Evolutionary conservation across 2,113 vertebrate genomes (phyloP).

Genomic region (Mobula birostris): DNA sequence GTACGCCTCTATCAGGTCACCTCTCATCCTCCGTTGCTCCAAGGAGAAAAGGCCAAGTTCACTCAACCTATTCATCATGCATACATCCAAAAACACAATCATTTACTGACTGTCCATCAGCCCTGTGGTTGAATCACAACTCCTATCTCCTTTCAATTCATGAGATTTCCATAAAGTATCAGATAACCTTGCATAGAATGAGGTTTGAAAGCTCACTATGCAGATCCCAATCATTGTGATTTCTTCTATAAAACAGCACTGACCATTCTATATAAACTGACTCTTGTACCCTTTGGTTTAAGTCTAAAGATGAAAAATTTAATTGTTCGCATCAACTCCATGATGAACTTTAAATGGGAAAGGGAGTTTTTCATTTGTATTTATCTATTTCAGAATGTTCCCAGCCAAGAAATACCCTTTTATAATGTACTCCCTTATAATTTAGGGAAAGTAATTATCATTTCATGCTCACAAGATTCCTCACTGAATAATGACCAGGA

Average conservation of each 20-base stretch:
- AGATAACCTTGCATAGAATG: neutral
- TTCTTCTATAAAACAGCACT: neutral
- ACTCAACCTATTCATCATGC: no score
- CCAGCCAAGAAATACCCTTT: no score
- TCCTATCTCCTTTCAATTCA: neutral
- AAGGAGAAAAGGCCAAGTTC: no score
- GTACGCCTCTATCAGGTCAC: no score
- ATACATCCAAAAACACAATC: neutral
- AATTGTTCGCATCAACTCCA: neutral
- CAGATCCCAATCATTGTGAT: neutral
- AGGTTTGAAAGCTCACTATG: neutral
- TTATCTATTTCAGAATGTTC: no score
- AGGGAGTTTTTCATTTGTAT: no score
- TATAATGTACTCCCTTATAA: no score
- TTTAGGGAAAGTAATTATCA: no score
- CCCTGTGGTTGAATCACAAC: neutral
- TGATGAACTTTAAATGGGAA: neutral
- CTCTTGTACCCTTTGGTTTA: no score
- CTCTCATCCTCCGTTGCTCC: no score
- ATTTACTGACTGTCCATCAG: neutral
- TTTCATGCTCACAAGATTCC: no score
- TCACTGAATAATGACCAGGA: no score
- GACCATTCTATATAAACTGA: neutral
- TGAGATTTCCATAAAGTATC: neutral
- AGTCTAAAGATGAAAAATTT: neutral